phyloP scores from a whole-genome alignment of 1,140 invertebrate species.

The Gyrodactylus bullatarudis region DNA sequence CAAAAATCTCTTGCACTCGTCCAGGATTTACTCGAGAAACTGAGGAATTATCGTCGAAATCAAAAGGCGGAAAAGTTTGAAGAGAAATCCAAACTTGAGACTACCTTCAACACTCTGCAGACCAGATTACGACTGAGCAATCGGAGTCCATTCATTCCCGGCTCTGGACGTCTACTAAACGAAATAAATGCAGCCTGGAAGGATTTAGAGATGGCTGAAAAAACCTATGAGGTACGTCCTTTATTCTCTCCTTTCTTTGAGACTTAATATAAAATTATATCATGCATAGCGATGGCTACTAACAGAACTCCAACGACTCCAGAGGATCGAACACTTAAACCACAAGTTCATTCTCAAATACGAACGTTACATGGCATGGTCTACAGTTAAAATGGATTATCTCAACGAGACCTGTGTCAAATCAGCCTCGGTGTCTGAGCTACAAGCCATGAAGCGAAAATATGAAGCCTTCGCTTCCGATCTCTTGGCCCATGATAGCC shows the following conservation, averaged over 20 bases:
- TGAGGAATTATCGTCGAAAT: constrained; percentile 76
- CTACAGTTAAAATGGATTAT: not conserved
- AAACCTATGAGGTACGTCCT: constrained; percentile 62
- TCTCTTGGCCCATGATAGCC: constrained; percentile 65
- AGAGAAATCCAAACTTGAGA: constrained; percentile 86
- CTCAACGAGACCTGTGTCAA: not conserved
- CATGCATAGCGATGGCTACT: constrained; percentile 37
- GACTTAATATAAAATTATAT: not conserved
- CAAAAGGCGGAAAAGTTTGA: constrained; percentile 93
- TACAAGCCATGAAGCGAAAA: constrained; percentile 85
- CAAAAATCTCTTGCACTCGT: constrained; percentile 36
- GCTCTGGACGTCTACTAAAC: constrained; percentile 49
- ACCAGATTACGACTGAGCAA: constrained; percentile 71
- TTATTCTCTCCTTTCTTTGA: constrained; percentile 30
- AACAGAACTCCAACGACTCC: constrained; percentile 46
- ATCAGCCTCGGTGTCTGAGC: constrained; percentile 35
- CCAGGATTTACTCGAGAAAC: constrained; percentile 86
- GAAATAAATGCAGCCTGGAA: constrained; percentile 98
- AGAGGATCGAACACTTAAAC: not conserved
- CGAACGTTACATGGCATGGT: not conserved
- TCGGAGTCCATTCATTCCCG: constrained; percentile 82
- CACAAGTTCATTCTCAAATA: not conserved
- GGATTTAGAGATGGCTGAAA: constrained; percentile 66
- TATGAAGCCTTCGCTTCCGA: constrained; percentile 97
- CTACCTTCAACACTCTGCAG: constrained; percentile 90